Base-by-base conservation (phyloP, 92 coral and sea anemone genomes). In the Nematostella vectensis region DNA sequence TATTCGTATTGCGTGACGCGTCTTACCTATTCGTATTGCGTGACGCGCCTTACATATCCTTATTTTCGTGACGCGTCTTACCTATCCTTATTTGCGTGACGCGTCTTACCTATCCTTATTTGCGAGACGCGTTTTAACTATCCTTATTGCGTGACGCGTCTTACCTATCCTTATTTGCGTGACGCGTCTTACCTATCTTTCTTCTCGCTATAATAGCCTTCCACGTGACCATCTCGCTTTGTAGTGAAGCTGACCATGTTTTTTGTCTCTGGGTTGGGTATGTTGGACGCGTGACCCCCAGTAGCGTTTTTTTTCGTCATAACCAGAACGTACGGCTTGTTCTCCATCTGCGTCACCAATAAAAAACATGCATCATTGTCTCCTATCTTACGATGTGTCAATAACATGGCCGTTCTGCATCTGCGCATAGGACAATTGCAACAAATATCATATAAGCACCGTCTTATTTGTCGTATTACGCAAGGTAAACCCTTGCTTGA, bases 161-260 rank as follows among this genome's bases (percentile, higher is more conserved):
- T 54, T 16, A 23, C 29, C n/a, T 18, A 11, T 33, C 40, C 40
- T 6, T 15, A 6, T 33, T 33, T 6, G 6, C 40, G 40, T 33
- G 6, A 33, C 15, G 40, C 6, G 2, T n/a, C 69, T 26, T 59
- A 93, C 99, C 88, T 87, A 74, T 83, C 99, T 18, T 70, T 57
- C 33, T 54, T 70, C 4, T 74, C 73, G 65, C 87, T 79, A 59
- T 87, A 82, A 38, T 82, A 86, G 1, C 99, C 99, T 24, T 65
- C 76, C 2, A 78, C 71, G 47, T 65, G 78, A 1, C 85, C 89
- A 31, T 61, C 16, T 9, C 74, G 59, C 61, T 93, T 83, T 27
- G 76, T 59, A 6, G 96, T 87, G 61, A 61, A 86, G 17, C 99
- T 94, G 28, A 82, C 75, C 33, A 93, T n/a, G 38, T 88, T 53